Evolutionary conservation across 2,888 invertebrate genomes (phyloP), one percentile per base, ranked within the genome.

Genomic region (Clitarchus hookeri): DNA sequence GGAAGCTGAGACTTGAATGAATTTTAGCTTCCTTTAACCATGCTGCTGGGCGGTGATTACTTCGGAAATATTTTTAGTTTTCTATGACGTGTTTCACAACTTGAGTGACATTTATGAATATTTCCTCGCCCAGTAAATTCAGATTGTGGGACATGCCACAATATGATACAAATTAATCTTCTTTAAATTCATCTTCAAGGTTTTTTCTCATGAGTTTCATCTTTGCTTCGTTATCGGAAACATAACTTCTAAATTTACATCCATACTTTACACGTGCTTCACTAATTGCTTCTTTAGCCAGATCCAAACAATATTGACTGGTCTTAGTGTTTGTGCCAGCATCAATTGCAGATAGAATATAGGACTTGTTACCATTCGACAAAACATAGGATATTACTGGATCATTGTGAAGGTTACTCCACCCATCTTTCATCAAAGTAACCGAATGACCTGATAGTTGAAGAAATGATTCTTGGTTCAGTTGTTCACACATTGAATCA

Each of bases 281-380:
- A 44, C n/a, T 19, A 44, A 85, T 48, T 44, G 85, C 44, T n/a
- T n/a, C n/a, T n/a, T n/a, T n/a, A n/a, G n/a, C n/a, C n/a, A n/a
- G n/a, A n/a, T n/a, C n/a, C n/a, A 85, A 78, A 85, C 85, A 85
- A 85, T 85, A 85, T 44, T 65, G 79, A 85, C 54, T 77, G 79
- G 27, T 77, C 80, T 84, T 84, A 27, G 54, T 36, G n/a, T 85
- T 44, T 44, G 85, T 44, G 78, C 85, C 85, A 78, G 85, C 48
- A 85, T 85, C 85, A 85, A 85, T 85, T 36, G 85, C 85, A 79
- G 85, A 77, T 80, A 85, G 78, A 85, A 77, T 78, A 85, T 85
- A 85, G 36, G 85, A 85, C n/a, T 44, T 78, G 27, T 65, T 84
- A 54, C 84, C 84, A 54, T 84, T 84, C 6, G 54, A 54, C 6